phyloP scores from a whole-genome alignment of 2,888 invertebrate species.

The Clunio marinus region DNA sequence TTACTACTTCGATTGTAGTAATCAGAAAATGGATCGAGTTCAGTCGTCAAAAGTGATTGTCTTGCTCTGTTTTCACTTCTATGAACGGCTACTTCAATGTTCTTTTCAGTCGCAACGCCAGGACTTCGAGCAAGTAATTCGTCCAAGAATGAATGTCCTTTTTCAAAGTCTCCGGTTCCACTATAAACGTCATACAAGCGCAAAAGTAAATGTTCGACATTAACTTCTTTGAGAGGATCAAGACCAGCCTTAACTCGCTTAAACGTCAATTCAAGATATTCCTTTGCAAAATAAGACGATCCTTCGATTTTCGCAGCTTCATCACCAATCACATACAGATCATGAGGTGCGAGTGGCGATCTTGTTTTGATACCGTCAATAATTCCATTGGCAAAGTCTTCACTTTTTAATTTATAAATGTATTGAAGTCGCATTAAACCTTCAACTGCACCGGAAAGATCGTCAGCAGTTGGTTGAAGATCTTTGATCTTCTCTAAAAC shows the following conservation, averaged over 20 bases:
- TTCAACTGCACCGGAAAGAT: constrained; percentile 9
- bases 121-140: not conserved
- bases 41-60: not conserved
- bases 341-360: not conserved
- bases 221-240: not conserved
- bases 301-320: not conserved
- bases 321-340: not conserved
- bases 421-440: constrained; percentile 4
- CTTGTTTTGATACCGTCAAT: not conserved
- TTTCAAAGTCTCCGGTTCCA: not conserved
- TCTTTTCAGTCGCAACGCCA: not conserved
- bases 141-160: not conserved
- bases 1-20: not conserved
- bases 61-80: not conserved
- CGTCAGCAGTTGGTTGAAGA: not conserved
- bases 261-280: not conserved
- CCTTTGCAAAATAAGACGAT: not conserved
- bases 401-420: not conserved
- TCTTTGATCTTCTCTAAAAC: not conserved
- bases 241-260: not conserved
- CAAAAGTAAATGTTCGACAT: no score
- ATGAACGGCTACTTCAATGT: not conserved
- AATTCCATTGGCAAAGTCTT: constrained; percentile 7
- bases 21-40: not conserved
- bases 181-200: not conserved